Evolutionary conservation across 2,797 vertebrate species (phyloP).

Genomic region (Sylvilagus floridanus): DNA sequence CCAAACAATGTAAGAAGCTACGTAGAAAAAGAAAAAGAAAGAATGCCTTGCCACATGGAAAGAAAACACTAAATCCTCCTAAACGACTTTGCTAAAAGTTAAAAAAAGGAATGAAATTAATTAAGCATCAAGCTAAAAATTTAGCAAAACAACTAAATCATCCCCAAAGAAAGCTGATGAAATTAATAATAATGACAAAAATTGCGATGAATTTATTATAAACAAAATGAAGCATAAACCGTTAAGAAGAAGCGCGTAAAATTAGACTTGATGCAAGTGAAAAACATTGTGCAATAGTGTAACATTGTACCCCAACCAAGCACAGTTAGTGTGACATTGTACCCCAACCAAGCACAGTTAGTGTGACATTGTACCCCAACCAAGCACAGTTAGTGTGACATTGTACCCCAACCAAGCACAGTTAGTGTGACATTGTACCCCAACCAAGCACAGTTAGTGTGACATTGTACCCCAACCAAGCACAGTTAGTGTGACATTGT

Average conservation of each 20-base stretch:
- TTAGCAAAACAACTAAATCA: not conserved
- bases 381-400: too few relatives aligned
- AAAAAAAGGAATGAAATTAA: conserved; percentile 4
- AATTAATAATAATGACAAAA: not conserved
- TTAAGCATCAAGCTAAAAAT: not conserved
- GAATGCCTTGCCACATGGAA: not conserved
- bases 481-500: too few relatives aligned
- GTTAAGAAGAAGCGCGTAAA: not conserved
- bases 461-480: too few relatives aligned
- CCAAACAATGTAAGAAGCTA: not conserved
- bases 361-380: too few relatives aligned
- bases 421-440: too few relatives aligned
- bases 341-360: too few relatives aligned
- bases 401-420: too few relatives aligned
- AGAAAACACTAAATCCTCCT: not conserved
- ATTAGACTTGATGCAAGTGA: not conserved
- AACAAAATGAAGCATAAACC: not conserved
- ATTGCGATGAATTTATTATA: not conserved
- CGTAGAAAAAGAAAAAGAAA: not conserved
- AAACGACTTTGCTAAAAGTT: not conserved
- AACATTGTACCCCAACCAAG: too few relatives aligned
- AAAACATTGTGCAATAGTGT: not conserved
- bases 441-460: too few relatives aligned
- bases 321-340: too few relatives aligned
- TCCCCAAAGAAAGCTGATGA: not conserved